Percentiles rank a stretch among this genome's conserved stretches.
phyloP scores from a whole-genome alignment of 2,888 invertebrate genomes.

The Patella pellucida region DNA sequence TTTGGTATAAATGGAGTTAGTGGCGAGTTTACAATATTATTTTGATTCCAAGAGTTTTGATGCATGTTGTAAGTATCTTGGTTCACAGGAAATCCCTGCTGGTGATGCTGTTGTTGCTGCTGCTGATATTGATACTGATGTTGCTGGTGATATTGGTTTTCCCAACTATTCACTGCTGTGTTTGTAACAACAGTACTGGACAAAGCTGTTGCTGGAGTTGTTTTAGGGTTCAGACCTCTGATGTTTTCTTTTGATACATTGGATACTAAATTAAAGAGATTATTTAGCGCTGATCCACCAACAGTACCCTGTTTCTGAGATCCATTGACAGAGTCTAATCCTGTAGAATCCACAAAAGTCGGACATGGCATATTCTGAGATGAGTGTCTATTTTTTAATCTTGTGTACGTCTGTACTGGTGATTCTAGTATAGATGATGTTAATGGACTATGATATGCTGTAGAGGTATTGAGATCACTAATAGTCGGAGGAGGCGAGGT shows the following conservation, averaged over 20 bases:
- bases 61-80: neutral
- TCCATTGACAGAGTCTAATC: neutral
- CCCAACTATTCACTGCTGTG: neutral
- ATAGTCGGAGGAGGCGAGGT: neutral
- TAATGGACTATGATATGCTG: no score
- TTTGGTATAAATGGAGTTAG: neutral
- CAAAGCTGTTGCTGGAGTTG: neutral
- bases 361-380: neutral
- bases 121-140: no score
- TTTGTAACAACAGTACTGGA: neutral
- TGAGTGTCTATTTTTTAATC: neutral
- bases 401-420: neutral
- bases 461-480: neutral
- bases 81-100: neutral
- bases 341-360: neutral
- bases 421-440: neutral
- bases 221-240: neutral
- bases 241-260: conserved; percentile 2
- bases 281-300: neutral
- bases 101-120: neutral
- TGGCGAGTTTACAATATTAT: neutral
- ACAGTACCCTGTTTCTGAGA: neutral
- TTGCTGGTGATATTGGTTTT: no score
- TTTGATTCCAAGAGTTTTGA: neutral
- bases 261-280: neutral